phyloP scores from a whole-genome alignment of 2,888 invertebrate species.

The Coremacera marginata region DNA sequence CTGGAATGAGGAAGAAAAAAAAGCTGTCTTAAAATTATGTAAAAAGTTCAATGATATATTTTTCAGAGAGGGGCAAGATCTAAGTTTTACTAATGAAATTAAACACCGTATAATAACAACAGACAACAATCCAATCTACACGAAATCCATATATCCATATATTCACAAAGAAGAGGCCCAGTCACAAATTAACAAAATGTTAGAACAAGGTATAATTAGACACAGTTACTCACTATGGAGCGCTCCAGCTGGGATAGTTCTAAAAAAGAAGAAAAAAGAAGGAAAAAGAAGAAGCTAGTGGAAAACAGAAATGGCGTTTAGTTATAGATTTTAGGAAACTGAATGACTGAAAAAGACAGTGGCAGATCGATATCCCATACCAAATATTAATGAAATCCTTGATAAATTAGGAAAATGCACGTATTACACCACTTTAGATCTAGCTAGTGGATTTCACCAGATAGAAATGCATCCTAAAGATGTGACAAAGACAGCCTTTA shows the following conservation, averaged over 20 bases:
- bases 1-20: too few relatives aligned
- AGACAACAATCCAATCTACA: conserved; percentile 21
- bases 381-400: conserved; percentile 37
- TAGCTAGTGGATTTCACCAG: conserved; percentile 24
- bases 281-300: too few relatives aligned
- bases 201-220: conserved; percentile 35
- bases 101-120: conserved; percentile 42
- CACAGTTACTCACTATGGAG: conserved; percentile 35
- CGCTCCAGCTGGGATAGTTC: too few relatives aligned
- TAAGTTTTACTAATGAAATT: conserved; percentile 33
- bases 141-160: conserved; percentile 38
- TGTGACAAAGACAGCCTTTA: conserved; percentile 8
- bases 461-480: conserved; percentile 8
- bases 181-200: conserved; percentile 38
- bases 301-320: too few relatives aligned
- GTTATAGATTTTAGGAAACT: too few relatives aligned
- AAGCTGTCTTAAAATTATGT: too few relatives aligned
- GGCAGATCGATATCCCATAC: too few relatives aligned
- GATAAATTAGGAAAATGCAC: conserved; percentile 37
- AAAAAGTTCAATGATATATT: background rate
- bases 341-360: too few relatives aligned
- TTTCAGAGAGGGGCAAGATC: background rate
- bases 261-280: too few relatives aligned
- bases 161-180: too few relatives aligned
- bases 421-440: conserved; percentile 11